A percentile compares a stretch with the other conserved stretches of the same genome.
phyloP scores from a whole-genome alignment of 2,797 vertebrate species.

The Enteromius unitaeniatus region DNA sequence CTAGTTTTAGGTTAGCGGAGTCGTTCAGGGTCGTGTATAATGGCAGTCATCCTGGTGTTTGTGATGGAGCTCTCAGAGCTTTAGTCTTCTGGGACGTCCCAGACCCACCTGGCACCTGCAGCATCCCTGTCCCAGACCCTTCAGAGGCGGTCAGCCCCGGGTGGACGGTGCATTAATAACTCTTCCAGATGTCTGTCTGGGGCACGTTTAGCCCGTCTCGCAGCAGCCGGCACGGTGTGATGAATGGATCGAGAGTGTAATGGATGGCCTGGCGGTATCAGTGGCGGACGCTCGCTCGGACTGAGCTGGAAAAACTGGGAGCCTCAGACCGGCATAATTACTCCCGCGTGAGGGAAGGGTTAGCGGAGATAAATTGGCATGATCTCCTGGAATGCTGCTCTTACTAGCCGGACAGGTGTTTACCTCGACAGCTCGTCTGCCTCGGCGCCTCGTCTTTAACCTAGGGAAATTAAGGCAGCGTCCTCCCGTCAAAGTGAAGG shows the following conservation, averaged over 20 bases:
- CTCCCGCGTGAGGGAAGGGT: constrained; percentile 46
- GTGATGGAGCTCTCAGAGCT: neutral
- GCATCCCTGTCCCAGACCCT: constrained; percentile 9
- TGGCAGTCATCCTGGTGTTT: neutral
- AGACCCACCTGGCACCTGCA: constrained; percentile 33
- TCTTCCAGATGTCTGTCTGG: constrained; percentile 51
- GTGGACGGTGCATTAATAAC: constrained; percentile 47
- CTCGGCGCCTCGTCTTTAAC: constrained; percentile 12
- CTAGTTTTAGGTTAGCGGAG: too few relatives aligned
- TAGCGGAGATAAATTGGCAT: constrained; percentile 58
- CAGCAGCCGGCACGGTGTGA: constrained; percentile 38
- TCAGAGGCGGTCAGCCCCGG: constrained; percentile 28
- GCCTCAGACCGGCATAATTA: constrained; percentile 63
- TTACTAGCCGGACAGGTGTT: constrained; percentile 58
- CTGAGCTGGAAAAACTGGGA: constrained; percentile 60
- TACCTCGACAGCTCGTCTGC: constrained; percentile 48
- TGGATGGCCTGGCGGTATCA: constrained; percentile 43
- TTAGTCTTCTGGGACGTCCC: neutral
- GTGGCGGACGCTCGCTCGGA: constrained; percentile 61
- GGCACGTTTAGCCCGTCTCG: constrained; percentile 30
- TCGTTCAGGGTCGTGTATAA: neutral
- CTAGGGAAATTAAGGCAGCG: constrained; percentile 50
- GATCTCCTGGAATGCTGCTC: constrained; percentile 53
- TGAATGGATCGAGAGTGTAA: constrained; percentile 45
- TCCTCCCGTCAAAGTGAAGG: constrained; percentile 15